Evolutionary conservation across 2,888 invertebrate genomes (phyloP), one percentile per base, ranked within the genome.

Genomic region (Protophormia terraenovae): DNA sequence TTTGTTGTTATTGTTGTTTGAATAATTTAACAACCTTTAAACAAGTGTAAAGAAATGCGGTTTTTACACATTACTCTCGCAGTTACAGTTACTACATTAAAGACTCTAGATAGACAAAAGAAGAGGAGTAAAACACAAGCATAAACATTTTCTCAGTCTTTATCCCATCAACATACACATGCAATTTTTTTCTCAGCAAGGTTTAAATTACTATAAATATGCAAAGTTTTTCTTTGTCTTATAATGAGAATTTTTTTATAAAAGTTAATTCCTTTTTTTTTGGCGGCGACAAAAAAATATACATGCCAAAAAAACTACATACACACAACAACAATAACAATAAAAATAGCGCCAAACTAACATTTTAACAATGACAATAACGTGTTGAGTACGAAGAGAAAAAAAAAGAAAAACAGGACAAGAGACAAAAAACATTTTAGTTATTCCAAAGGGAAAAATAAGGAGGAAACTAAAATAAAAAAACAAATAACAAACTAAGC

Each of bases 1-100:
- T 77, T 60, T 19, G 24, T 64, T 55, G 55, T 72, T 45, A 45
- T 58, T 64, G 35, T 75, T 75, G 38, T 58, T 22, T 79, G 64
- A 69, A 84, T 84, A 84, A 84, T 84, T 84, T 84, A 84, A 71
- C 69, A 79, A 79, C 83, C 83, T 79, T 79, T 60, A 75, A 69
- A 71, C 69, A 79, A 75, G 69, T 66, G 53, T 35, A 50, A 83
- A 72, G 53, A 78, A 83, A 78, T 78, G 73, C 66, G 60, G 78
- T 58, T 66, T 80, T 73, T 72, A 66, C 64, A 72, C 72, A n/a
- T 66, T 41, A 16, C 64, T 29, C 41, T 64, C 27, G 16, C 50
- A 29, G 16, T 19, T 50, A 22, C 8, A 29, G n/a, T 35, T 14
- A 10, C 16, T 16, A 45, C 16, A 16, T 45, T 10, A 16, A 16